A percentile compares a stretch with the other conserved stretches of the same genome.
phyloP scores from a whole-genome alignment of 1,140 invertebrate genomes.

The Globodera rostochiensis region DNA sequence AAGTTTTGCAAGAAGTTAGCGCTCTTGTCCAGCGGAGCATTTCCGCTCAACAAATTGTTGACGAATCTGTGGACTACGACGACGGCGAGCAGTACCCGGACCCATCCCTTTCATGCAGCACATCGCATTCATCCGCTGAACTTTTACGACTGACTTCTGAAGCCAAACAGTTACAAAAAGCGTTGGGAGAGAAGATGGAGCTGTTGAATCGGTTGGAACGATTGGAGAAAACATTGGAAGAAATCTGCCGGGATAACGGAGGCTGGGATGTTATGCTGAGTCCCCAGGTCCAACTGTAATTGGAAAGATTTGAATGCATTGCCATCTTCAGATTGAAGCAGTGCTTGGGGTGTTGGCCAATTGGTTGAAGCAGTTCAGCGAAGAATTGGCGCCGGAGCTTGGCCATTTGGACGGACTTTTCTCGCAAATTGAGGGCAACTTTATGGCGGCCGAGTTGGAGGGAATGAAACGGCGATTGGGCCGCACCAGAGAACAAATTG shows the following conservation, averaged over 20 bases:
- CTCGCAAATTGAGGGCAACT: conserved; percentile 19
- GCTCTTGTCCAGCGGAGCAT: background rate
- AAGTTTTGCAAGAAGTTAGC: background rate
- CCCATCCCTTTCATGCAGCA: background rate
- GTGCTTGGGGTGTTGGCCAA: conserved; percentile 16
- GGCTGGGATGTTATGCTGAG: conserved; percentile 24
- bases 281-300: conserved; percentile 28
- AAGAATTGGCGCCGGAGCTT: conserved; percentile 9
- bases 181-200: conserved; percentile 41
- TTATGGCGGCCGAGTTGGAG: conserved; percentile 15
- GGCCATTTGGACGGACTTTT: conserved; percentile 15
- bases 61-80: no score
- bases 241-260: conserved; percentile 31
- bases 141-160: conserved; percentile 10
- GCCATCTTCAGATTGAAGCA: conserved; percentile 20
- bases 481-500: background rate
- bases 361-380: background rate
- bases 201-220: conserved; percentile 43
- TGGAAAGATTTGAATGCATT: background rate
- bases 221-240: conserved; percentile 35
- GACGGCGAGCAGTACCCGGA: no score
- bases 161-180: conserved; percentile 31
- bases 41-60: background rate
- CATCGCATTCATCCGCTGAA: conserved; percentile 1
- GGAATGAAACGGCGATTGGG: background rate